These are phyloP conservation scores for Drosophila neocordata DNA, from an alignment of 1,140 invertebrate genomes.

Conservation along the genomic window DNA sequence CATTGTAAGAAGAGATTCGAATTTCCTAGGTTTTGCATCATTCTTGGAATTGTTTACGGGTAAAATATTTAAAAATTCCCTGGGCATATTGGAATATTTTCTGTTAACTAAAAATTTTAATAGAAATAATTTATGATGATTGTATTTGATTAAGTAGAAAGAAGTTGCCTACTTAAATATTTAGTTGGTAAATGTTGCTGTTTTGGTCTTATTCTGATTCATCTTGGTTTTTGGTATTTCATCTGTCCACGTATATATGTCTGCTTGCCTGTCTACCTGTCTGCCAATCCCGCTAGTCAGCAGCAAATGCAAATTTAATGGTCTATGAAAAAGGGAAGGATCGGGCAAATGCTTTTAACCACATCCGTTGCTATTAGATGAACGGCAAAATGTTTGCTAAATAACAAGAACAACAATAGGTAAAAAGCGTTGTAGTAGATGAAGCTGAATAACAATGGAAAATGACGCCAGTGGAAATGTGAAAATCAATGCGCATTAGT, in stretches of 20 bases:
- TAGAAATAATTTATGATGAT: not conserved
- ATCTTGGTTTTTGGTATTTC: not conserved
- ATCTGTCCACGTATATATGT: not conserved
- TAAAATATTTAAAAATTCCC: not conserved
- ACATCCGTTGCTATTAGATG: slow-evolving; percentile 75
- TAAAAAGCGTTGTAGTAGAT: slow-evolving; percentile 19
- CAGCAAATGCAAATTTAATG: slow-evolving; percentile 80
- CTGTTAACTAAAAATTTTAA: not conserved
- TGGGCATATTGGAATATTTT: not conserved
- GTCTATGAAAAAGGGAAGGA: slow-evolving; percentile 75
- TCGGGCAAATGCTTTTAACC: slow-evolving; percentile 77
- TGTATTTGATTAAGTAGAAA: not conserved
- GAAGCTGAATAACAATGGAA: slow-evolving; percentile 57
- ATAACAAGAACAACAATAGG: slow-evolving; percentile 29
- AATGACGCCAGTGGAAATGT: slow-evolving; percentile 68
- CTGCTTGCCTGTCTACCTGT: not conserved
- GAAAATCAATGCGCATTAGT: slow-evolving; percentile 79
- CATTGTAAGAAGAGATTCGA: slow-evolving; percentile 6
- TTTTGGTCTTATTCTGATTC: not conserved
- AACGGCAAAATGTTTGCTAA: slow-evolving; percentile 39
- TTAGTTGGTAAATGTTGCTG: slow-evolving; percentile 32
- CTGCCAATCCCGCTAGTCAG: slow-evolving; percentile 69
- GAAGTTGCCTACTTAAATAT: slow-evolving; percentile 47
- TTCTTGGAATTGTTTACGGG: not conserved
- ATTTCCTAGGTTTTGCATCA: not conserved